phyloP scores from a whole-genome alignment of 2,113 vertebrate genomes.

The Spheniscus mendiculus region DNA sequence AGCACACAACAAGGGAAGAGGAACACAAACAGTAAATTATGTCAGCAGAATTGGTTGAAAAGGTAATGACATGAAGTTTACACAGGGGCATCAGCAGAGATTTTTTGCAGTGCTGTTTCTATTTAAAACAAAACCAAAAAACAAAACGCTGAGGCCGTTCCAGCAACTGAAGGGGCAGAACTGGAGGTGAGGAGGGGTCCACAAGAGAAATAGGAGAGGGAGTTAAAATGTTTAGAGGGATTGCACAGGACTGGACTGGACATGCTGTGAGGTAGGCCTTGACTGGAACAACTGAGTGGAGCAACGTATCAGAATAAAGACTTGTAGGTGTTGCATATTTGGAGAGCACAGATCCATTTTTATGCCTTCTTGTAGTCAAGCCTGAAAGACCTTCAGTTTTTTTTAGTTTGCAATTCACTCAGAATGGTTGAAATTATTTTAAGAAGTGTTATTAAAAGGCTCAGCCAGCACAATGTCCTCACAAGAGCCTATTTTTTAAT shows the following conservation, averaged over 20 bases:
- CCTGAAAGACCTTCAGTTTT: neutral
- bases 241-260: neutral
- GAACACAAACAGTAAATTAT: neutral
- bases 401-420: neutral
- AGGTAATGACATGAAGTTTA: neutral
- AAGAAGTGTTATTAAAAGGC: neutral
- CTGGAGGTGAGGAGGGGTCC: neutral
- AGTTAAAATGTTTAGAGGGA: neutral
- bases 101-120: neutral
- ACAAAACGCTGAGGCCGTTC: rapidly evolving
- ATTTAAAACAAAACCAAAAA: neutral
- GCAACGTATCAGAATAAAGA: neutral
- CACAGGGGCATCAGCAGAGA: neutral
- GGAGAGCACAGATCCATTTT: neutral
- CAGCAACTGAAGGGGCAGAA: neutral
- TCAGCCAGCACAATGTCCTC: neutral
- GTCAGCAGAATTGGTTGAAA: neutral
- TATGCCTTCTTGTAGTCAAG: neutral
- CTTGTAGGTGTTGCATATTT: neutral
- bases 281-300: neutral
- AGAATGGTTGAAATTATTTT: neutral
- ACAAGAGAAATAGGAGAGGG: neutral
- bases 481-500: neutral
- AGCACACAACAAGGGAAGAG: neutral
- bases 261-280: neutral